Conservation (phyloP, 1,140 invertebrate species). For the Saccostrea cuccullata region DNA sequence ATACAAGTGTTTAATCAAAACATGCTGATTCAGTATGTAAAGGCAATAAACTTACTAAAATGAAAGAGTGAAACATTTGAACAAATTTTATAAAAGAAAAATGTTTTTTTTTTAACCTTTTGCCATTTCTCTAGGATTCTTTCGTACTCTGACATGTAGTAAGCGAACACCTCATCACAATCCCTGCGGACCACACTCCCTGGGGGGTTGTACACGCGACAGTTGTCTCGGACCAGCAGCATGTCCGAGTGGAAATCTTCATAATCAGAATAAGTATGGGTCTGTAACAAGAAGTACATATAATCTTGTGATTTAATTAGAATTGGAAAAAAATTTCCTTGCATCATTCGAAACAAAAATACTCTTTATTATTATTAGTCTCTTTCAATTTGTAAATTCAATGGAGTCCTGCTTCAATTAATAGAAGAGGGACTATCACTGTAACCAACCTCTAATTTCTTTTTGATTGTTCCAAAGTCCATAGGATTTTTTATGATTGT, state of each 20-base stretch:
- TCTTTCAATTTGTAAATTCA: background rate
- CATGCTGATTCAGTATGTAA: background rate
- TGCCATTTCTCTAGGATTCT: slow-evolving; percentile 73
- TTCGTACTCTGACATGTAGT: slow-evolving; percentile 74
- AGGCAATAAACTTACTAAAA: too few species aligned
- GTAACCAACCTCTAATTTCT: slow-evolving; percentile 73
- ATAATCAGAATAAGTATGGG: slow-evolving; percentile 68
- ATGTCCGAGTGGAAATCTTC: slow-evolving; percentile 77
- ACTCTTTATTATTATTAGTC: background rate
- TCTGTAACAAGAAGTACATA: slow-evolving; percentile 55
- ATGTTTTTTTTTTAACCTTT: slow-evolving; percentile 55
- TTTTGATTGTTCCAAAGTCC: slow-evolving; percentile 77
- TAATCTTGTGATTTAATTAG: background rate
- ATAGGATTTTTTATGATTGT: slow-evolving; percentile 76
- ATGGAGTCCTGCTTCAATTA: background rate
- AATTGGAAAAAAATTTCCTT: background rate
- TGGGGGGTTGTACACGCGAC: slow-evolving; percentile 77
- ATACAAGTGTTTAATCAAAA: background rate
- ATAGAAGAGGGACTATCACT: background rate
- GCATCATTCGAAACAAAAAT: background rate
- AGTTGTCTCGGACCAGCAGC: slow-evolving; percentile 76
- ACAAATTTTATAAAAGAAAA: too few species aligned
- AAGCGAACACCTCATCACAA: slow-evolving; percentile 77
- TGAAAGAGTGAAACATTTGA: too few species aligned
- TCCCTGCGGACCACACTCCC: slow-evolving; percentile 74